Evolutionary conservation across 2,797 vertebrate species (phyloP).

Genomic region (Chaetophractus vellerosus): DNA sequence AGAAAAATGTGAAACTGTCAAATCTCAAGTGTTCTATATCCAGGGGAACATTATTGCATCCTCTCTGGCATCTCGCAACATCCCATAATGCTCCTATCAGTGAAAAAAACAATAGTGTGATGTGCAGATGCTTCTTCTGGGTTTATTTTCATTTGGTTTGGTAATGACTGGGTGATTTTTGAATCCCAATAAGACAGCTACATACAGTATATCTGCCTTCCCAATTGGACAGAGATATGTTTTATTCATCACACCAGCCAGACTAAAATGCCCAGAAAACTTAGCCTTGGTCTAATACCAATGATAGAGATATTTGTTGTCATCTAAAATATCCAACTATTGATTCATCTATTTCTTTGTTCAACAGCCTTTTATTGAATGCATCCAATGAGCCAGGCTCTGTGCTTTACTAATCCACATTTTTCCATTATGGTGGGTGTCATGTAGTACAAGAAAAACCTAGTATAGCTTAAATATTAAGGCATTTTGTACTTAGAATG

Average conservation of each 20-base stretch:
- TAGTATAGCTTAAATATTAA: too few species aligned
- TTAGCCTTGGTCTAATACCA: neutral
- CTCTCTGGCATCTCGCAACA: constrained; percentile 83
- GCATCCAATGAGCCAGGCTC: neutral
- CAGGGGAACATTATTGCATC: constrained; percentile 86
- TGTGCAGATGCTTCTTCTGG: neutral
- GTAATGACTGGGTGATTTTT: constrained; percentile 29
- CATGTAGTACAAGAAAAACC: too few species aligned
- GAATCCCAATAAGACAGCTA: constrained; percentile 34
- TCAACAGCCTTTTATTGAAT: neutral
- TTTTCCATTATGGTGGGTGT: neutral
- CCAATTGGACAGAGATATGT: neutral
- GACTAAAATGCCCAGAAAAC: constrained; percentile 4
- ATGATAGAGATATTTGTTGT: neutral
- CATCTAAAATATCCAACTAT: neutral
- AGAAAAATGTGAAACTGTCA: constrained; percentile 91
- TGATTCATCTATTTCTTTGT: neutral
- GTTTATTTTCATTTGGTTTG: constrained; percentile 72
- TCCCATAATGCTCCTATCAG: constrained; percentile 69
- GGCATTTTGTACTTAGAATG: too few species aligned
- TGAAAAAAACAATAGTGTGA: neutral
- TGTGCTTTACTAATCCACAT: too few species aligned
- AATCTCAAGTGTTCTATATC: constrained; percentile 88
- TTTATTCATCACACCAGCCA: neutral
- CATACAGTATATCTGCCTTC: neutral